A percentile compares a stretch with the other conserved stretches of the same genome.
These are phyloP conservation scores for Aquatica leii DNA, from an alignment of 2,888 invertebrate species.

Conservation along the genomic window DNA sequence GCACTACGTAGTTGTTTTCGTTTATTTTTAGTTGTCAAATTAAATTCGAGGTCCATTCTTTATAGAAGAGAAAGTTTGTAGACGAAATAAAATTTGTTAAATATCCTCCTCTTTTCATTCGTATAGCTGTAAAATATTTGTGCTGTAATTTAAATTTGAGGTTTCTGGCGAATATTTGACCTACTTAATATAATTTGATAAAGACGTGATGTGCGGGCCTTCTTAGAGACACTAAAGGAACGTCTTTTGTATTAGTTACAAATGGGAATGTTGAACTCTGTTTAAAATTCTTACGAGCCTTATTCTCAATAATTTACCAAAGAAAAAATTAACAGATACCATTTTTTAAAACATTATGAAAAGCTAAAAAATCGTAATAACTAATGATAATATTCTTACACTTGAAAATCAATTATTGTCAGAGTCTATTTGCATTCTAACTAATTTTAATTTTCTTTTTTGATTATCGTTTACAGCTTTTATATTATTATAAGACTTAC, in stretches of 20 bases:
- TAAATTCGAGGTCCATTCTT: slow-evolving; percentile 38
- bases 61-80: slow-evolving; percentile 43
- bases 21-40: slow-evolving; percentile 42
- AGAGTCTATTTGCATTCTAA: no score
- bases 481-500: no score
- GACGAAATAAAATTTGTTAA: slow-evolving; percentile 34
- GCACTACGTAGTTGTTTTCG: slow-evolving; percentile 27
- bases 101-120: slow-evolving; percentile 10
- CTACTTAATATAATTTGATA: slow-evolving; percentile 34
- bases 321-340: no score
- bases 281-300: background rate
- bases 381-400: no score
- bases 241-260: slow-evolving; percentile 21
- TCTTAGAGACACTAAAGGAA: background rate
- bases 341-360: no score
- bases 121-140: slow-evolving; percentile 28
- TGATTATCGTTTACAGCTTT: no score
- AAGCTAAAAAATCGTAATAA: no score
- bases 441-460: no score
- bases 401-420: no score
- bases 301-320: background rate
- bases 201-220: slow-evolving; percentile 7
- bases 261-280: slow-evolving; percentile 7
- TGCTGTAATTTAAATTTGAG: slow-evolving; percentile 33
- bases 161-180: slow-evolving; percentile 29